Conservation (phyloP, 2,113 vertebrate genomes). For the Hydropotes inermis region DNA sequence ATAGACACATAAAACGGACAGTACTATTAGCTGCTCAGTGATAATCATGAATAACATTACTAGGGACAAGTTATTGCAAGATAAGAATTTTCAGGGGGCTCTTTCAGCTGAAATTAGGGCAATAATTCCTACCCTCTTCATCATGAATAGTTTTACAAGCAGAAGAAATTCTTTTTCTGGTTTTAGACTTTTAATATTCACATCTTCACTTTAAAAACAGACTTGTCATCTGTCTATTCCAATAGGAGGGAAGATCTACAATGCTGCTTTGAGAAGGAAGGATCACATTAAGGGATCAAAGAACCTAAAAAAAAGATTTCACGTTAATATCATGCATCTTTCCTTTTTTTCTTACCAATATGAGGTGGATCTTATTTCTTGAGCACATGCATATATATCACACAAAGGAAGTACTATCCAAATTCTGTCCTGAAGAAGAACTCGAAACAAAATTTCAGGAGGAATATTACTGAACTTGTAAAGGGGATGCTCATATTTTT, state of each 20-base stretch:
- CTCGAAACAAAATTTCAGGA: neutral
- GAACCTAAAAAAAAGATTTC: neutral
- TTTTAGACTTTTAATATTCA: neutral
- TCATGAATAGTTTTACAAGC: neutral
- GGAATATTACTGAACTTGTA: neutral
- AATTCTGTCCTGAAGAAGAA: constrained; percentile 15
- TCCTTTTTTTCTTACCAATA: neutral
- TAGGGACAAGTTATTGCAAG: neutral
- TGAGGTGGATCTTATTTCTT: neutral
- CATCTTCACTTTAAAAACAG: neutral
- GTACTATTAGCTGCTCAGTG: neutral
- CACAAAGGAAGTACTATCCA: neutral
- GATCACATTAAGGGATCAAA: constrained; percentile 34
- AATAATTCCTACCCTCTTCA: neutral
- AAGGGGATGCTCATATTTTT: neutral
- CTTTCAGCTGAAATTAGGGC: neutral
- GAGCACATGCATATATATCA: neutral
- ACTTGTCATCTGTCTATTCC: neutral
- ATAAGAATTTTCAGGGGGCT: neutral
- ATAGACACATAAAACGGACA: neutral
- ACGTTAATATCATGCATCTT: neutral
- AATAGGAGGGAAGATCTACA: neutral
- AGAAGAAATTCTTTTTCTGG: constrained; percentile 23
- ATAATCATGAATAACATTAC: neutral
- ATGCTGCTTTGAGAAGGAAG: neutral